Evolutionary conservation across 2,113 vertebrate genomes (phyloP).

Genomic region (Cryptomyrus ogoouensis): DNA sequence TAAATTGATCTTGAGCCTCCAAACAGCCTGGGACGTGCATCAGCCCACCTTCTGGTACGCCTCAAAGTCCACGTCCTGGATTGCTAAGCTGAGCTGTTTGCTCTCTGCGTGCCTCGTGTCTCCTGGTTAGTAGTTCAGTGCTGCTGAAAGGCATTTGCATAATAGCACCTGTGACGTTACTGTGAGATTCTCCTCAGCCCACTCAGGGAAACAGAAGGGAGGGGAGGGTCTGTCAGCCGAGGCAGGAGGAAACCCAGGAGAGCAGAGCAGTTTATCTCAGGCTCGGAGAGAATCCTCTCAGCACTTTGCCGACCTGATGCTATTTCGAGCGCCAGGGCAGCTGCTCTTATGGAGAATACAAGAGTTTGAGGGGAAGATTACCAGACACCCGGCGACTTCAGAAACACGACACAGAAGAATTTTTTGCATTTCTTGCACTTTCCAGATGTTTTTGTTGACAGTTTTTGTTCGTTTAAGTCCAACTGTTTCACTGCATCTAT

Average conservation of each 20-base stretch:
- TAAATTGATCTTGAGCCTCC: not conserved
- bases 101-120: constrained; percentile 35
- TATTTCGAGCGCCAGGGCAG: not conserved
- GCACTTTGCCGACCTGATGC: not conserved
- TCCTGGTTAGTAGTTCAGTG: constrained; percentile 58
- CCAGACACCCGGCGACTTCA: not conserved
- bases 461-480: not conserved
- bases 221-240: not conserved
- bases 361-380: not conserved
- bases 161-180: constrained; percentile 19
- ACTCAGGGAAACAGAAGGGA: not conserved
- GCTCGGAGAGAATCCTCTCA: not conserved
- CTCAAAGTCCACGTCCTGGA: not conserved
- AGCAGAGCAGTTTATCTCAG: not conserved
- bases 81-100: not conserved
- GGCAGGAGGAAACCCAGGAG: not conserved
- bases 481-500: not conserved
- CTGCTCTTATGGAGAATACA: not conserved
- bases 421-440: not conserved
- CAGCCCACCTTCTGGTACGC: not conserved
- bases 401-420: not conserved
- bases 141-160: constrained; percentile 57
- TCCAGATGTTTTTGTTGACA: not conserved
- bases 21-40: not conserved
- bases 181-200: constrained; percentile 28